Evolutionary conservation across 2,888 invertebrate genomes (phyloP), one percentile per base, ranked within the genome.

Genomic region (Tyria jacobaeae): DNA sequence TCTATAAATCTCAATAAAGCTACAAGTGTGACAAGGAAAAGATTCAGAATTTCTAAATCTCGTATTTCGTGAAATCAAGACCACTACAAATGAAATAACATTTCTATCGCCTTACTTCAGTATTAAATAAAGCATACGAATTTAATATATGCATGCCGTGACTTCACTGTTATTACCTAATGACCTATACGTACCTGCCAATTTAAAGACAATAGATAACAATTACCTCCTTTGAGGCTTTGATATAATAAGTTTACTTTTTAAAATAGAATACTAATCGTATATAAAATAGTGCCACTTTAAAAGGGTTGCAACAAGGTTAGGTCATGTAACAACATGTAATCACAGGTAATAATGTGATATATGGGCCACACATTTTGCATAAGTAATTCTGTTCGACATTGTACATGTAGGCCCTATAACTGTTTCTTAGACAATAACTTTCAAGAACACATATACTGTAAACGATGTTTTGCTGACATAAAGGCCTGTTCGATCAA

Each of bases 301-400:
- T 51, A 58, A 63, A 68, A 75, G 75, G 71, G 65, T 73, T 68
- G 71, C 73, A 70, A 72, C 80, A 80, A 82, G 82, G 83, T 73
- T 80, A 78, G 60, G 68, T 67, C 68, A 68, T 71, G 66, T 77
- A 80, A 81, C 78, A 53, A 62, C 75, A 39, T 73, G 63, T 80
- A 81, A 81, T 81, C 48, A 70, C 68, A 53, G 57, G 66, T 70
- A 69, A 71, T 76, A 70, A 57, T 65, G 59, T 64, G 6, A 55
- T 70, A 64, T 75, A 70, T 65, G 70, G 55, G 68, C 55, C 78
- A 71, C 66, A 71, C 73, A 77, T 73, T 82, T 75, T 79, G 68
- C 81, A 80, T 83, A 78, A 79, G n/a, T 76, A 56, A 49, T 58
- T 57, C 64, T 61, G 64, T 64, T 64, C 69, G 69, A 74, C 79